Percentiles rank a stretch among this genome's conserved stretches.
Conservation (phyloP, 2,888 invertebrate genomes). For the Aplocera efformata region DNA sequence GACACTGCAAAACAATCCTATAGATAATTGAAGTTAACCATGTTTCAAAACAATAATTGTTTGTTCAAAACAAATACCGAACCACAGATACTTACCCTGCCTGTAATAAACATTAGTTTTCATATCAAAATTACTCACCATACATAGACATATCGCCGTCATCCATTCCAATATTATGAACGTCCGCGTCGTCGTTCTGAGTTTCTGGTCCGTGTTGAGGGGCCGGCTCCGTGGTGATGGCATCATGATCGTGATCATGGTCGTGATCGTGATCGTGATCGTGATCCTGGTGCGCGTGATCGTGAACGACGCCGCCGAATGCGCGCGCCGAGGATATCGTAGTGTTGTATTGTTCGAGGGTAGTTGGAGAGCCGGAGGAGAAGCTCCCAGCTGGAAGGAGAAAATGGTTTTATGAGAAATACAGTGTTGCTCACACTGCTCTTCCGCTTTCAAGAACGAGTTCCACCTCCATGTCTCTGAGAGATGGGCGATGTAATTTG, state of each 20-base stretch:
- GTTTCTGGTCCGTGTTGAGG: conserved; percentile 40
- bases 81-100: too few species aligned
- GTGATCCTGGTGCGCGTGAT: conserved; percentile 32
- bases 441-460: too few species aligned
- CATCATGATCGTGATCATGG: conserved; percentile 24
- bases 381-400: conserved; percentile 83
- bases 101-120: too few species aligned
- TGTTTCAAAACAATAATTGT: too few species aligned
- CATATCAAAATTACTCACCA: conserved; percentile 71
- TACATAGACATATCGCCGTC: conserved; percentile 77
- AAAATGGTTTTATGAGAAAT: conserved; percentile 9
- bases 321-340: conserved; percentile 81
- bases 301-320: conserved; percentile 52
- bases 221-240: conserved; percentile 20
- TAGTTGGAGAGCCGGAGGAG: conserved; percentile 82
- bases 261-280: conserved; percentile 34
- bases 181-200: conserved; percentile 47
- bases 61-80: too few species aligned
- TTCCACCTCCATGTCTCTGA: too few species aligned
- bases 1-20: too few species aligned
- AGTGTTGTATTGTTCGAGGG: conserved; percentile 74
- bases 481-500: too few species aligned
- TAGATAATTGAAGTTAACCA: too few species aligned
- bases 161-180: conserved; percentile 44
- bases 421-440: too few species aligned